A percentile compares a stretch with the other conserved stretches of the same genome.
Evolutionary conservation across 2,113 vertebrate species (phyloP).

Genomic region (Mormoops blainvillei): DNA sequence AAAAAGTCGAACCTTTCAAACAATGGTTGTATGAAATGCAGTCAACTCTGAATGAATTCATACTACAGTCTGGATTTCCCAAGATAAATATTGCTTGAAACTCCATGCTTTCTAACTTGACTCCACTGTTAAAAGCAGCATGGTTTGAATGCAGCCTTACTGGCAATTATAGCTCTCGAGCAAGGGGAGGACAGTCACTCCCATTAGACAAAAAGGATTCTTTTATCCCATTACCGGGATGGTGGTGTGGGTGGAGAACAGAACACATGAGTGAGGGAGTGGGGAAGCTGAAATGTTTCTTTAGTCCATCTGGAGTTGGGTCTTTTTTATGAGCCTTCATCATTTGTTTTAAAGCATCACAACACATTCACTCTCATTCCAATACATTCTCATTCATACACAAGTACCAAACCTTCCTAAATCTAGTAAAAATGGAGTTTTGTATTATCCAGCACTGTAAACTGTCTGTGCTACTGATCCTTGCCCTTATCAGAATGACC

Average conservation of each 20-base stretch:
- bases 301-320: not conserved
- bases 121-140: not conserved
- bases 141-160: not conserved
- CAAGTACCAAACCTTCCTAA: not conserved
- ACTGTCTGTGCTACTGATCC: not conserved
- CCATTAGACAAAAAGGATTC: not conserved
- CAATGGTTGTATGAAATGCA: not conserved
- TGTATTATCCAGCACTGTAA: not conserved
- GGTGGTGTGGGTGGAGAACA: not conserved
- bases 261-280: not conserved
- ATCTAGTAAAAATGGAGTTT: not conserved
- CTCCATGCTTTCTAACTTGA: slow-evolving; percentile 24
- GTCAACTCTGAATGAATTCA: slow-evolving; percentile 5
- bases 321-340: slow-evolving; percentile 36
- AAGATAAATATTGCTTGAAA: slow-evolving; percentile 8
- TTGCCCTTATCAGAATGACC: not conserved
- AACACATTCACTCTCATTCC: slow-evolving; percentile 18
- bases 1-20: not conserved
- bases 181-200: not conserved
- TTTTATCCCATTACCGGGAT: not conserved
- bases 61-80: not conserved
- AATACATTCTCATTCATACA: not conserved
- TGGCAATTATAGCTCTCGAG: not conserved
- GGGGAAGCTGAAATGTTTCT: not conserved
- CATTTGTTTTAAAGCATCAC: slow-evolving; percentile 29